Evolutionary conservation across 1,140 invertebrate species (phyloP), one percentile per base, ranked within the genome.

Genomic region (Euwallacea fornicatus): DNA sequence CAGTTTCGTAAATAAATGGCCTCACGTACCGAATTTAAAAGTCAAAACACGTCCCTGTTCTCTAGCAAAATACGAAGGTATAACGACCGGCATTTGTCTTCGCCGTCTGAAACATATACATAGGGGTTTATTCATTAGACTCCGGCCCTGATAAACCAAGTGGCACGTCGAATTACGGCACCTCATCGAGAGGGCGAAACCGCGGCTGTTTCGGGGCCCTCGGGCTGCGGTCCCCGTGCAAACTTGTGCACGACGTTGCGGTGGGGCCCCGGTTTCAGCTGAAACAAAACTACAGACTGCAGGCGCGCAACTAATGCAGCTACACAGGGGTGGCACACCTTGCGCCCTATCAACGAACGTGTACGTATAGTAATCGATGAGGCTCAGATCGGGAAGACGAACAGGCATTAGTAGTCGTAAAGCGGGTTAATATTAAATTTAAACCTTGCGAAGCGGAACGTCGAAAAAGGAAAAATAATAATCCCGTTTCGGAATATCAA

Each of bases 221-320:
- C 43, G 46, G 16, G 43, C 13, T 64, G 61, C 42, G 61, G 61
- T 64, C 54, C n/a, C 54, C 62, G n/a, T 50, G 62, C 16, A 64
- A 64, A 64, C 62, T 64, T 50, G 46, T 64, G 62, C 44, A 64
- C 15, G 54, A 47, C 47, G 62, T 47, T 50, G 62, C 44, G 62
- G 62, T 64, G 15, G 16, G 10, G 15, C 15, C 42, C 16, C 62
- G 46, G 62, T 64, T 64, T 64, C 21, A 13, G 62, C 13, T n/a
- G 43, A 50, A 50, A 64, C 62, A 64, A 64, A 50, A 64, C 62
- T 50, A 64, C 46, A n/a, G 54, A 56, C 54, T 56, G 54, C 54
- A 56, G 54, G 8, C 54, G 8, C 54, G n/a, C 54, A 16, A 16
- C 10, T 56, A 56, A 56, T 56, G 54, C 54, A 56, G 16, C 54